Base-by-base conservation (phyloP, 2,113 vertebrate genomes). In the Pelodiscus sinensis region DNA sequence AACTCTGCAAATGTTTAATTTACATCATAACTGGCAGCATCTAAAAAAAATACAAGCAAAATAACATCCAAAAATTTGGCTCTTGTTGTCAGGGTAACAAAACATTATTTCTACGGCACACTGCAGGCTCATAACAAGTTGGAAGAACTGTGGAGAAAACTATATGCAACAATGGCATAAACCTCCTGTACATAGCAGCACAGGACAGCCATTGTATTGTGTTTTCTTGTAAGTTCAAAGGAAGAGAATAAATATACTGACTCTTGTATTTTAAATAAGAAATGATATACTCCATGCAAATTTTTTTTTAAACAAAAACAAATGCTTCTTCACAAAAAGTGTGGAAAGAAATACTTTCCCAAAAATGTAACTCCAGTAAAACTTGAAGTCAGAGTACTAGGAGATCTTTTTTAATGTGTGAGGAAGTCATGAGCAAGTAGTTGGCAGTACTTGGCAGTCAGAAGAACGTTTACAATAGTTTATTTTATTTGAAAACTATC, bases 1-100 rank as follows among this genome's bases (percentile, higher is more conserved):
- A 82, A 87, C 80, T 79, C 89, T 87, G 94, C 84, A 85, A 93
- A 95, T 94, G 93, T 96, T 96, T 91, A 87, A 91, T 91, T 79
- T 96, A 88, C 96, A 95, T 94, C 94, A 96, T 95, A 95, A 94
- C 94, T 94, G 96, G 95, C 96, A 96, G 89, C 3, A 57, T 92
- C 82, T 54, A 52, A 65, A 81, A 44, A 4, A 3, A 87, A 77
- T 92, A 73, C 62, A 60, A 91, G 85, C 88, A 92, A 95, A 97
- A 95, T 62, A 94, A 93, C 95, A 94, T 90, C 86, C 87, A 93
- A 96, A 96, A 95, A 95, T 93, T 95, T 90, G 95, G 92, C 71
- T 94, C 1, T 90, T 92, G 97, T 96, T 94, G 94, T 91, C 35
- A 35, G 84, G 93, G 94, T 12, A 96, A 96, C 96, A 96, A 97